These are phyloP conservation scores for Ranitomeya variabilis DNA, from an alignment of 2,113 vertebrate species.

Conservation along the genomic window DNA sequence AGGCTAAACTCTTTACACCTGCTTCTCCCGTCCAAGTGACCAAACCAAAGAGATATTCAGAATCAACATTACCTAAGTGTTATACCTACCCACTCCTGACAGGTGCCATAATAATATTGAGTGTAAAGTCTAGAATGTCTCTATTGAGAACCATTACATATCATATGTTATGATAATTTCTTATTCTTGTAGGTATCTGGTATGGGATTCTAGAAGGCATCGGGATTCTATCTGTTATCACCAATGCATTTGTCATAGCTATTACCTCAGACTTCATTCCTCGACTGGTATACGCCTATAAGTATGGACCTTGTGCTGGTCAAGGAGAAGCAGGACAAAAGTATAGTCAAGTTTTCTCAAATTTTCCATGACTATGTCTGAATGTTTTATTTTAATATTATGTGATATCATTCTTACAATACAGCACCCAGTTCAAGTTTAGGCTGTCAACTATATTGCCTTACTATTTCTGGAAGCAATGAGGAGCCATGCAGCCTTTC, in stretches of 20 bases:
- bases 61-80: no score
- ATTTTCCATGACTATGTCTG: background rate
- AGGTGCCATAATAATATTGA: background rate
- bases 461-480: no score
- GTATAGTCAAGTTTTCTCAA: conserved; percentile 70
- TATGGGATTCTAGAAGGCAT: conserved; percentile 94
- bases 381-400: background rate
- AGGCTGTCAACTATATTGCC: no score
- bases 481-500: no score
- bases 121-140: background rate
- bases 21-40: no score
- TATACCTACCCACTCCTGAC: no score
- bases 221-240: conserved; percentile 93
- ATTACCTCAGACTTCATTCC: conserved; percentile 97
- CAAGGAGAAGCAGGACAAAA: conserved; percentile 87
- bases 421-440: no score
- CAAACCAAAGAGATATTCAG: no score
- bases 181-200: conserved; percentile 83
- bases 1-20: no score
- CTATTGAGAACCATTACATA: background rate
- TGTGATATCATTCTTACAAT: background rate
- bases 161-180: background rate
- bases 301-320: conserved; percentile 91
- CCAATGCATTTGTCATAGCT: conserved; percentile 95
- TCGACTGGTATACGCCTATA: conserved; percentile 92